Evolutionary conservation across 2,113 vertebrate species (phyloP).

Genomic region (Cyrtonyx montezumae): DNA sequence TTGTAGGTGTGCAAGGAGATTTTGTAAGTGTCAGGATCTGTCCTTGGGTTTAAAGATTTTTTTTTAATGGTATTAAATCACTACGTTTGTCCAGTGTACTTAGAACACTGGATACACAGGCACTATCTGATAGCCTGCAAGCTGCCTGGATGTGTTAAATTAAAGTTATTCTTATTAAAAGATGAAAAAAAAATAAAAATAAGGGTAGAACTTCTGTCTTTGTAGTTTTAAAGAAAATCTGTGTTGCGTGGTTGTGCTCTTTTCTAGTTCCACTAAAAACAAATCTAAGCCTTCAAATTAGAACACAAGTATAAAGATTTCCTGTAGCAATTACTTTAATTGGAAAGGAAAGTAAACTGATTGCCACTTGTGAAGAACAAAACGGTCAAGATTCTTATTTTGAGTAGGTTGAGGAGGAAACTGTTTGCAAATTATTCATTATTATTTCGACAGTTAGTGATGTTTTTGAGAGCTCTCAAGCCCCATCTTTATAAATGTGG

Average conservation of each 20-base stretch:
- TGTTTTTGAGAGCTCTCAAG: background rate
- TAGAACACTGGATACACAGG: background rate
- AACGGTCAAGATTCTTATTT: background rate
- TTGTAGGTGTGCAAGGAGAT: background rate
- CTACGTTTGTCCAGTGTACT: background rate
- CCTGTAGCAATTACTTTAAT: background rate
- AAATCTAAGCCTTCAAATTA: background rate
- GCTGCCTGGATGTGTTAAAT: background rate
- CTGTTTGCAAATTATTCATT: background rate
- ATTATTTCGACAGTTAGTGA: background rate
- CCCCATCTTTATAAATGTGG: background rate
- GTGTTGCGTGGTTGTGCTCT: background rate
- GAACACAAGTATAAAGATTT: background rate
- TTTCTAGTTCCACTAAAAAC: slow-evolving; percentile 18
- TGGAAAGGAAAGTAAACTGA: background rate
- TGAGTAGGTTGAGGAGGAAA: background rate
- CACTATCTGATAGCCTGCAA: background rate
- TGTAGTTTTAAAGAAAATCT: background rate
- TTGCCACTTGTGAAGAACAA: background rate
- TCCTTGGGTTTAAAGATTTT: background rate
- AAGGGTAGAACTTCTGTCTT: background rate
- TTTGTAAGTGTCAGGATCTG: background rate
- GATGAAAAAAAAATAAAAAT: background rate
- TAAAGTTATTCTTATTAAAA: background rate
- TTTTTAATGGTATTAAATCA: background rate